Percentiles rank a stretch among this genome's conserved stretches.
phyloP scores from a whole-genome alignment of 2,888 invertebrate genomes.

The Drosophila monieri region DNA sequence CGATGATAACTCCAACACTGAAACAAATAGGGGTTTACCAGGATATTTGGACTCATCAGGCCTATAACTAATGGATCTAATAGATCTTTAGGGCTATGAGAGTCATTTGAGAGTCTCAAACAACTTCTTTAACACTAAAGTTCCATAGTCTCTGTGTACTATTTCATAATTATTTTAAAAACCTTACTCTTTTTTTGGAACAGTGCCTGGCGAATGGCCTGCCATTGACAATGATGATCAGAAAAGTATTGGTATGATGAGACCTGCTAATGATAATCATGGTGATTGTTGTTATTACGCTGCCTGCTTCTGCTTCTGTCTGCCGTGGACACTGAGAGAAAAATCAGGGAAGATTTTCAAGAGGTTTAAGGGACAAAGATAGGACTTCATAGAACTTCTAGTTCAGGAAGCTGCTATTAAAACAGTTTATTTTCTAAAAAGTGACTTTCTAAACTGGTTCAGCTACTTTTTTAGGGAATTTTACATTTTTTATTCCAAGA shows the following conservation, averaged over 20 bases:
- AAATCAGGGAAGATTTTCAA: not conserved
- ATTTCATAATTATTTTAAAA: too few species aligned
- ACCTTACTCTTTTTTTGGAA: not conserved
- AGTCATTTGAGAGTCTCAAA: too few species aligned
- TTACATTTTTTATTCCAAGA: not conserved
- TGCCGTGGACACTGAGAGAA: slow-evolving; percentile 4
- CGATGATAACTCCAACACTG: slow-evolving; percentile 41
- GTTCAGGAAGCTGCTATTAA: too few species aligned
- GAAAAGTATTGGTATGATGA: slow-evolving; percentile 24
- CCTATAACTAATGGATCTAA: too few species aligned
- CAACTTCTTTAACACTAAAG: too few species aligned
- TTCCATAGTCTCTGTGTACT: too few species aligned
- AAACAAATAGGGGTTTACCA: too few species aligned
- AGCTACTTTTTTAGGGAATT: not conserved
- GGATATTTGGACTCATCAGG: too few species aligned
- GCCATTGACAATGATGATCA: slow-evolving; percentile 37
- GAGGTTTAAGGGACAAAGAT: too few species aligned
- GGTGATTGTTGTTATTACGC: slow-evolving; percentile 68
- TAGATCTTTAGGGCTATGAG: too few species aligned
- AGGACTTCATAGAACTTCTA: too few species aligned
- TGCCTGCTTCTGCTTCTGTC: slow-evolving; percentile 48
- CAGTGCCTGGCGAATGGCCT: slow-evolving; percentile 21
- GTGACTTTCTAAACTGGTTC: not conserved
- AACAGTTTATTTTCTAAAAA: not conserved
- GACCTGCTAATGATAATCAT: slow-evolving; percentile 38